Evolutionary conservation across 2,797 vertebrate genomes (phyloP), one percentile per base, ranked within the genome.

Genomic region (Urophycis tenuis): DNA sequence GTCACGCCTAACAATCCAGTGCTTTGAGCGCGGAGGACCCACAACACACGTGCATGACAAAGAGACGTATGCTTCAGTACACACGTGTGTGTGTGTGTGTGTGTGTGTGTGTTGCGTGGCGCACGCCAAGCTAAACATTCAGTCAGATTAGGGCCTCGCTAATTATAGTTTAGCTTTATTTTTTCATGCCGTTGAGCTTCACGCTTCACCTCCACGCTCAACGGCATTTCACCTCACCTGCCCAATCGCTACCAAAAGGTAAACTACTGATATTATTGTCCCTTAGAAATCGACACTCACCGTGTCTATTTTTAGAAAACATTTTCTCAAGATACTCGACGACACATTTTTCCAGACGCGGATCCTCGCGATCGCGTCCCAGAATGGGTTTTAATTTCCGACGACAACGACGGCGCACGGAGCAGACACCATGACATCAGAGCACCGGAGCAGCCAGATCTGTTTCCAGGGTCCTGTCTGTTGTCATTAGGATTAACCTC

Each of bases 341-440:
- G 45, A 22, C 45, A 53, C 45, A 22, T 79, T 84, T 84, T 81
- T 81, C 83, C 80, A 87, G 75, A 79, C 77, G 45, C 71, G n/a
- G n/a, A 22, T 77, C 45, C 71, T 72, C 53, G 29, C 33, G 2
- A 22, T 53, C 10, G 4, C 77, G 45, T 83, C 36, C 74, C 77
- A 80, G 25, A 1, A 35, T 79, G 41, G 41, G 79, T 87, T 86
- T 84, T 79, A 81, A 81, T 69, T 25, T 30, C n/a, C 67, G 31
- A 17, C 10, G 10, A 5, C 17, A 80, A n/a, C 29, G 45, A 80
- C 22, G 33, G 14, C 79, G 85, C 84, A 85, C 53, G 76, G 79
- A 84, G 82, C 80, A 86, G 76, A 81, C 77, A 70, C 25, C 70
- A 87, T 90, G 83, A 89, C 86, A 86, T 88, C 87, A 60, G n/a